phyloP scores from a whole-genome alignment of 2,113 vertebrate genomes.

The Synodontis membranacea region DNA sequence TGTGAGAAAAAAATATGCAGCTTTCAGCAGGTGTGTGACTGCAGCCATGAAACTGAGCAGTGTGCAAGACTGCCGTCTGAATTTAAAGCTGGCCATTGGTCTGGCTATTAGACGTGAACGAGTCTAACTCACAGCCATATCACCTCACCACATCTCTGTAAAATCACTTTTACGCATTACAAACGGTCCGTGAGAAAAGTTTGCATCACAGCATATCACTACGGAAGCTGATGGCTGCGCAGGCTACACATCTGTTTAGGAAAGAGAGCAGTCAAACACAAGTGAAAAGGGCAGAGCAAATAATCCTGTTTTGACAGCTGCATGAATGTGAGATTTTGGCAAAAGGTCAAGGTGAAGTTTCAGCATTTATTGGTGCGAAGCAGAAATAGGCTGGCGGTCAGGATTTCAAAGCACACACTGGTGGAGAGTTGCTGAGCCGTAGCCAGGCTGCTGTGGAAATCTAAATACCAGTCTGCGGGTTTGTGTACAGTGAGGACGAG shows the following conservation, averaged over 20 bases:
- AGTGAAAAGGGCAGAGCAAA: not conserved
- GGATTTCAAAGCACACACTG: conserved; percentile 18
- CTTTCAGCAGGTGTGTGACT: not conserved
- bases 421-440: not conserved
- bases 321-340: conserved; percentile 26
- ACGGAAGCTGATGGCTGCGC: not conserved
- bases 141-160: not conserved
- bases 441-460: conserved; percentile 4
- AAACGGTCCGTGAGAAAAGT: not conserved
- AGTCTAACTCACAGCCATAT: not conserved
- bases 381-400: conserved; percentile 36
- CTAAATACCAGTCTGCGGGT: conserved; percentile 10
- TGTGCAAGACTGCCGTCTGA: not conserved
- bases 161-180: not conserved
- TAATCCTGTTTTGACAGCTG: conserved; percentile 30
- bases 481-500: not conserved
- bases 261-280: not conserved
- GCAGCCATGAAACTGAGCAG: not conserved
- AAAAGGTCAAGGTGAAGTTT: conserved; percentile 15
- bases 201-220: not conserved
- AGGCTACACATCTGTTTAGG: not conserved
- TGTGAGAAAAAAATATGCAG: conserved; percentile 10
- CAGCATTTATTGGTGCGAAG: conserved; percentile 30
- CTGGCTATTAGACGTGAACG: not conserved
- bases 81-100: not conserved